Base-by-base conservation (phyloP, 2,888 invertebrate species). In the Atethmia centrago region DNA sequence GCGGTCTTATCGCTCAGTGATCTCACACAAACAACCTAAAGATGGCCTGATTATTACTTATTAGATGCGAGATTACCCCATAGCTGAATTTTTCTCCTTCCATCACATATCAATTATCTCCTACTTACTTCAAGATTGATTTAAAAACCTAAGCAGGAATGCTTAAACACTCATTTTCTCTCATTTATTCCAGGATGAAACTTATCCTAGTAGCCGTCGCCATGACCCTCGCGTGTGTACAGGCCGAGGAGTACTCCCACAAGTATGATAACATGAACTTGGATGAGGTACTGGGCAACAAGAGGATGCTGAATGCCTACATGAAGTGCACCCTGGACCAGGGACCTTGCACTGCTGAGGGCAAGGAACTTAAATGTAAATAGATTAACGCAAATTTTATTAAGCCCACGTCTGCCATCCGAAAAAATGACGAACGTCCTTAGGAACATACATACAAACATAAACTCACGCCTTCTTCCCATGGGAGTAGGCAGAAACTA, bases 221-320 rank as follows among this genome's bases (percentile, higher is more conserved):
- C 16, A 73, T 92, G 16, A 71, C 83, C n/a, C 53, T 90, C 0
- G 74, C 85, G 16, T 86, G 87, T 49, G 78, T 75, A 19, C 61
- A 83, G 4, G 87, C 89, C 1, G 88, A 89, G 45, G 87, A 77
- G 28, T 98, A 98, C 90, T 97, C 97, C 7, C 97, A 96, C 75
- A 97, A 97, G 87, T 98, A 97, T 85, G 98, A 98, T 89, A 97
- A 97, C 80, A 94, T 98, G 72, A 97, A 98, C 89, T 87, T 98
- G 74, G 98, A 98, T 82, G 97, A 97, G 83, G 97, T 98, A 73
- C 91, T 98, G 56, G 90, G 89, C 9, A 98, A 97, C 92, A 97
- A 97, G 75, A 96, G 98, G 61, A 92, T 98, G 65, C 93, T 98
- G 9, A 95, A 96, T 62, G 97, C 97, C 55, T 98, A 98, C 89